Conservation (phyloP, 2,888 invertebrate species). For the Lochmaea capreae region DNA sequence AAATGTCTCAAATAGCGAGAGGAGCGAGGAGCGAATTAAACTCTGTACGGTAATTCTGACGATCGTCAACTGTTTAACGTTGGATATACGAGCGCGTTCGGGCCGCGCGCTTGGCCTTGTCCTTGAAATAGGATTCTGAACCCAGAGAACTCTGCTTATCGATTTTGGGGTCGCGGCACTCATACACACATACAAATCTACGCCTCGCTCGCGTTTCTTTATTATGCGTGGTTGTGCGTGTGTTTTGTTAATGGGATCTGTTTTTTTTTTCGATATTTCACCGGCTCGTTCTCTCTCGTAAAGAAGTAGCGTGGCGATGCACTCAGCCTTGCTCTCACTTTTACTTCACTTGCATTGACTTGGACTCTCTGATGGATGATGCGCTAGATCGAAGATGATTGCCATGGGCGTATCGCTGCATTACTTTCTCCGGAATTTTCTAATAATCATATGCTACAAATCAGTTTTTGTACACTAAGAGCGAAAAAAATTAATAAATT, state of each 20-base stretch:
- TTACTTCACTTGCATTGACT: slow-evolving; percentile 39
- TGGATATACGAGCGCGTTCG: slow-evolving; percentile 25
- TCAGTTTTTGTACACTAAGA: background rate
- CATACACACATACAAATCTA: slow-evolving; percentile 25
- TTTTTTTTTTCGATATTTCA: slow-evolving; percentile 26
- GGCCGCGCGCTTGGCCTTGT: slow-evolving; percentile 69
- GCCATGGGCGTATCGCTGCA: slow-evolving; percentile 25
- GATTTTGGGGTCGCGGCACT: slow-evolving; percentile 62
- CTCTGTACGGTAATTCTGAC: slow-evolving; percentile 52
- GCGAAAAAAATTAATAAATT: background rate
- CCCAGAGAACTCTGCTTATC: slow-evolving; percentile 62
- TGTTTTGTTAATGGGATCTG: slow-evolving; percentile 18
- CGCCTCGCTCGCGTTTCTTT: slow-evolving; percentile 42
- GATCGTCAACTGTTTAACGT: slow-evolving; percentile 36
- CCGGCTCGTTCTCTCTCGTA: background rate
- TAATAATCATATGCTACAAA: background rate
- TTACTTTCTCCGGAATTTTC: background rate
- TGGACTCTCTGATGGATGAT: slow-evolving; percentile 20
- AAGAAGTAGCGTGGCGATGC: slow-evolving; percentile 6
- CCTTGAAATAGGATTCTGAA: slow-evolving; percentile 68
- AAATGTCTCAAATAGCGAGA: slow-evolving; percentile 51
- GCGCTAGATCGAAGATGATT: slow-evolving; percentile 20
- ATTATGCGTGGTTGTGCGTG: slow-evolving; percentile 38
- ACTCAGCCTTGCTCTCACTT: slow-evolving; percentile 38
- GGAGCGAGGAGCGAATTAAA: slow-evolving; percentile 66